Conservation (phyloP, 2,113 vertebrate species). For the Catagonus wagneri region DNA sequence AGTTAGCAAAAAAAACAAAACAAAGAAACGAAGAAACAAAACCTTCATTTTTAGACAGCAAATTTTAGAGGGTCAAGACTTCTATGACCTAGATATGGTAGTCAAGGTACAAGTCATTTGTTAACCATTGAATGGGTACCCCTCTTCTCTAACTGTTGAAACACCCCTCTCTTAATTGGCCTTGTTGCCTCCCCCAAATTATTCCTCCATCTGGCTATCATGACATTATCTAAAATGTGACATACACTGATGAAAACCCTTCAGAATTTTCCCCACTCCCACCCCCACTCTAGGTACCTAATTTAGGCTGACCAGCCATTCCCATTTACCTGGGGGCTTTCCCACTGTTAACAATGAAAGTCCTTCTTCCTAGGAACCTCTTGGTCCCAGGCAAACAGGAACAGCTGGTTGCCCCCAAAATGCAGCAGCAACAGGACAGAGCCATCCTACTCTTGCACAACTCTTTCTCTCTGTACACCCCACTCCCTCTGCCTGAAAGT, state of each 20-base stretch:
- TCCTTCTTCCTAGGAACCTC: background rate
- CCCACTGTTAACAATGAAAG: background rate
- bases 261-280: background rate
- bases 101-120: background rate
- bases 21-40: too few species aligned
- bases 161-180: background rate
- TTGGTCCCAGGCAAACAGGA: background rate
- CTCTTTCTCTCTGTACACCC: too few species aligned
- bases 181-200: accelerated
- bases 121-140: background rate
- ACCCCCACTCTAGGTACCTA: accelerated
- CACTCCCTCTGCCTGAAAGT: background rate
- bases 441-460: accelerated
- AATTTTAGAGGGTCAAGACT: background rate
- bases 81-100: background rate
- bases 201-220: background rate
- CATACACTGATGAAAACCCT: background rate
- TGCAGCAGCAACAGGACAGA: background rate
- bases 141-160: background rate
- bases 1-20: background rate
- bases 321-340: background rate
- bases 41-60: background rate
- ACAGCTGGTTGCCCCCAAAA: background rate
- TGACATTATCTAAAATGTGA: background rate
- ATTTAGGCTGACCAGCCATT: background rate